Percentiles rank a stretch among this genome's conserved stretches.
phyloP scores from a whole-genome alignment of 2,113 vertebrate species.

The Austrofundulus limnaeus region DNA sequence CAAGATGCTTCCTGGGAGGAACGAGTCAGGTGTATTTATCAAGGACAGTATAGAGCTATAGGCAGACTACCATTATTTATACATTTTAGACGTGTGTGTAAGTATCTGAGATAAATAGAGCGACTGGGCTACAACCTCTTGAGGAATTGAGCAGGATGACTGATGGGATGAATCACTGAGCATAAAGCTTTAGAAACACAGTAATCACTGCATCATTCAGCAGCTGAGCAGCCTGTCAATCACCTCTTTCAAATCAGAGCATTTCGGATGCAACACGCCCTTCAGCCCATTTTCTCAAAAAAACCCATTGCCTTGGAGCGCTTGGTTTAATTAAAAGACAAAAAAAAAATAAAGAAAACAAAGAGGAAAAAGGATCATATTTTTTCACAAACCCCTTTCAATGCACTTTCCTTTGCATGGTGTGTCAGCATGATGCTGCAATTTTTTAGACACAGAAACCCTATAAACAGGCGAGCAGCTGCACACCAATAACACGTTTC shows the following conservation, averaged over 20 bases:
- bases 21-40: constrained; percentile 22
- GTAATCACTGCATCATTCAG: not conserved
- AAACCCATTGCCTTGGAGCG: no score
- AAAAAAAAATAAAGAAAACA: no score
- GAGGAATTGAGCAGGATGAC: not conserved
- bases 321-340: not conserved
- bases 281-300: not conserved
- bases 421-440: not conserved
- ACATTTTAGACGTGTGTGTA: no score
- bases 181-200: not conserved
- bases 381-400: not conserved
- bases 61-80: constrained; percentile 31
- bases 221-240: not conserved
- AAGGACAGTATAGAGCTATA: constrained; percentile 19
- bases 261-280: not conserved
- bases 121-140: not conserved
- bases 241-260: not conserved
- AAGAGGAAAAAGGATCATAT: no score
- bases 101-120: no score
- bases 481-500: not conserved
- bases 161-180: not conserved
- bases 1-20: constrained; percentile 2
- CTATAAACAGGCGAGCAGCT: not conserved
- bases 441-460: not conserved
- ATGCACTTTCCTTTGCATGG: not conserved